These are phyloP conservation scores for Hirtodrosophila histrioides DNA, from an alignment of 2,888 invertebrate genomes.

Conservation along the genomic window DNA sequence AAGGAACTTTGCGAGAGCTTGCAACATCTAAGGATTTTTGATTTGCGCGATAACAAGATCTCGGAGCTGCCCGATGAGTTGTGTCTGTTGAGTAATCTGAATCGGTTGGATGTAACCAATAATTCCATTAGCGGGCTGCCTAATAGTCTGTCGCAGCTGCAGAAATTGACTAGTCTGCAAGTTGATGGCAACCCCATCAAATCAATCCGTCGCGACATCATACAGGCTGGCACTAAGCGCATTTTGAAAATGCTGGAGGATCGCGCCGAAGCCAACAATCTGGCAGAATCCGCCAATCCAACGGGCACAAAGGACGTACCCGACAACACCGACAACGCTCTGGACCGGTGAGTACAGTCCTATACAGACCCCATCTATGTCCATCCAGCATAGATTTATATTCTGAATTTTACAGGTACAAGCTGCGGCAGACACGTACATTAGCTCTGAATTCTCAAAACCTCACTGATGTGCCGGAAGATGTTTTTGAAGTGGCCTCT, in stretches of 20 bases:
- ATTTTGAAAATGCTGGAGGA: conserved; percentile 91
- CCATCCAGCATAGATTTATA: too few relatives aligned
- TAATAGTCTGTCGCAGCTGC: conserved; percentile 88
- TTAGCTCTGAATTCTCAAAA: conserved; percentile 85
- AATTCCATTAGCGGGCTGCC: conserved; percentile 90
- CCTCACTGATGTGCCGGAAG: conserved; percentile 88
- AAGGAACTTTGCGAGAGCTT: conserved; percentile 89
- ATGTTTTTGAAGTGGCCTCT: conserved; percentile 89
- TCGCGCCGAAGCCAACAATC: conserved; percentile 79
- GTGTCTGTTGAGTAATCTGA: conserved; percentile 89
- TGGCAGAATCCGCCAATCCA: conserved; percentile 7
- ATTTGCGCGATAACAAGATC: conserved; percentile 93
- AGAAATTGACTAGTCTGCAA: conserved; percentile 91
- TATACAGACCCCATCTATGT: too few relatives aligned
- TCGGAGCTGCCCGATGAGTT: conserved; percentile 91
- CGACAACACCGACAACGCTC: too few relatives aligned
- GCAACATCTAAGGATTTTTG: conserved; percentile 90
- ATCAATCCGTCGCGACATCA: conserved; percentile 92
- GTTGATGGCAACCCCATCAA: conserved; percentile 94
- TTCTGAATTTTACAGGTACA: conserved; percentile 86
- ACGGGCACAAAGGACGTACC: too few relatives aligned
- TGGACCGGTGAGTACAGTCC: too few relatives aligned
- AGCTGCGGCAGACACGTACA: conserved; percentile 86
- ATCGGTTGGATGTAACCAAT: conserved; percentile 93
- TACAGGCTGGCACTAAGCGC: conserved; percentile 92